Evolutionary conservation across 1,140 invertebrate species (phyloP), one percentile per base, ranked within the genome.

Genomic region (Camponotus vicinus): DNA sequence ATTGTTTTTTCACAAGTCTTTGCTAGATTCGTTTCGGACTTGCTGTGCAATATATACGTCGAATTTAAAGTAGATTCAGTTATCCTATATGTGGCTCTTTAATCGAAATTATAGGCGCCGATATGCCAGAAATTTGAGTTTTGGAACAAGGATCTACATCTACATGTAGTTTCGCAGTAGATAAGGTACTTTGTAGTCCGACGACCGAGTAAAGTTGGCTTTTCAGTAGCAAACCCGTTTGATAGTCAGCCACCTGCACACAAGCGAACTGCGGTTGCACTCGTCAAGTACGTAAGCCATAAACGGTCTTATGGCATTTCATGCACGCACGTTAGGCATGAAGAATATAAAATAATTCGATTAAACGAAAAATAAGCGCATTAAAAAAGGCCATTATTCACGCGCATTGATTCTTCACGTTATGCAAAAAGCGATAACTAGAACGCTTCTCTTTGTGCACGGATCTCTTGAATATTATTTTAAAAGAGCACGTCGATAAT

Each of bases 121-220:
- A 34, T 40, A 37, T 21, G 37, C 40, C 37, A 40, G 40, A 73
- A 83, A 83, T 73, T 82, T 73, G 79, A 82, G 59, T 82, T 83
- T 63, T 57, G 40, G 40, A 45, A 40, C 69, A 40, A 49, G 79
- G 27, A 73, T 73, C 77, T 80, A 49, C 37, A 63, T 82, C 49
- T 34, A n/a, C 32, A 32, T 69, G 49, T 27, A 82, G 66, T 45
- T 27, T 61, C n/a, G 69, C 79, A 75, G 55, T 61, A 75, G 69
- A 83, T 73, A 34, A 57, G 55, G 27, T n/a, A 75, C 55, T 73
- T 83, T 83, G 57, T 75, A 75, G 79, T 83, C 79, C 27, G n/a
- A n/a, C 40, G 27, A 61, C 55, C 21, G 55, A 11, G 55, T 64
- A 63, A 73, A 75, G 79, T 49, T 61, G 40, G 21, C 52, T 37